phyloP scores from a whole-genome alignment of 1,140 invertebrate species.

The Notospermus geniculatus region DNA sequence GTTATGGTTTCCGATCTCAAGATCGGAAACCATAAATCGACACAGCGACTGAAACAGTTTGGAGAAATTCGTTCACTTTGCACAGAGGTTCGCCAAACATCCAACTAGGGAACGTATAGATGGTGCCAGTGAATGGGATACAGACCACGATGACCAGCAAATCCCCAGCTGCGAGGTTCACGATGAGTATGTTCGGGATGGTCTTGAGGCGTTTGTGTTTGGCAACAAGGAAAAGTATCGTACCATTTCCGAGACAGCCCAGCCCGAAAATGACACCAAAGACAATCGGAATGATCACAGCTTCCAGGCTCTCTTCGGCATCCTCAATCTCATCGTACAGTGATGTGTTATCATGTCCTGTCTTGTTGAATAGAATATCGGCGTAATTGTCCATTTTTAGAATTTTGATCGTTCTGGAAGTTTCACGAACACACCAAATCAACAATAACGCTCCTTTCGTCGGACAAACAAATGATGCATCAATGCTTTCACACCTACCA shows the following conservation, averaged over 20 bases:
- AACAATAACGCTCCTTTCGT: too few species aligned
- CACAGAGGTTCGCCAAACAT: conserved; percentile 74
- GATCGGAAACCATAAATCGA: too few species aligned
- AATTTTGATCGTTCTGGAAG: too few species aligned
- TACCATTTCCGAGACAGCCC: conserved; percentile 82
- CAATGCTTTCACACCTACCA: too few species aligned
- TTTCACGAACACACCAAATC: too few species aligned
- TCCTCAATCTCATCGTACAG: not conserved
- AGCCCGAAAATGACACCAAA: conserved; percentile 84
- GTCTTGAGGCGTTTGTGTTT: conserved; percentile 58
- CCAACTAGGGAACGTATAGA: conserved; percentile 86
- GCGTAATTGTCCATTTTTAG: too few species aligned
- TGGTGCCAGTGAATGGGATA: conserved; percentile 75
- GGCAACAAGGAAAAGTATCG: conserved; percentile 65
- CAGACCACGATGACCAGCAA: conserved; percentile 76
- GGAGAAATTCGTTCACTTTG: conserved; percentile 26
- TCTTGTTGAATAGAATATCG: too few species aligned
- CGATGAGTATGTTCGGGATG: conserved; percentile 85
- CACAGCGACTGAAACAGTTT: conserved; percentile 69
- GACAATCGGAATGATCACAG: conserved; percentile 62
- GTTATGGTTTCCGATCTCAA: too few species aligned
- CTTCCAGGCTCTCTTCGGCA: conserved; percentile 17
- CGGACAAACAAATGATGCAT: too few species aligned
- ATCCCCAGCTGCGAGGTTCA: conserved; percentile 75
- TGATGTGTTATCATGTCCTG: too few species aligned